Conservation (phyloP, 2,113 vertebrate genomes). For the Menidia beryllina region DNA sequence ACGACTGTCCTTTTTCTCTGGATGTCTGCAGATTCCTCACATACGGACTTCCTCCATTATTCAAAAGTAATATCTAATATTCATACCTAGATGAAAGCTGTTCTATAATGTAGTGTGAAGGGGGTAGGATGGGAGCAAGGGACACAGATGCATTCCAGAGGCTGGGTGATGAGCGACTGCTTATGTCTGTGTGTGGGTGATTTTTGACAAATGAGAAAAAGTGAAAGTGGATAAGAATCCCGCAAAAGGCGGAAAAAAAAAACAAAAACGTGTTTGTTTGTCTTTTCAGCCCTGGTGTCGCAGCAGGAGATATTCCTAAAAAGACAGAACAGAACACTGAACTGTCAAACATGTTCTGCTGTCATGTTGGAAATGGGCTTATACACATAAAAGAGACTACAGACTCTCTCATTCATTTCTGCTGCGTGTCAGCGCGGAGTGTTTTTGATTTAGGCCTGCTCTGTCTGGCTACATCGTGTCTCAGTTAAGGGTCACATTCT, state of each 20-base stretch:
- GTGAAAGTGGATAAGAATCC: not conserved
- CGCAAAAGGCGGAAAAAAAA: constrained; percentile 5
- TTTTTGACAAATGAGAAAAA: not conserved
- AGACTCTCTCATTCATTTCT: constrained; percentile 38
- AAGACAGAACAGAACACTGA: not conserved
- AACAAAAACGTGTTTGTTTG: no score
- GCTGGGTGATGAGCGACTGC: constrained; percentile 10
- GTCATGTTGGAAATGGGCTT: not conserved
- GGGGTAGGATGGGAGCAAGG: constrained; percentile 44
- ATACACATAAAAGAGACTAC: not conserved
- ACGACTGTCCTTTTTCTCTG: constrained; percentile 52
- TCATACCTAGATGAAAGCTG: constrained; percentile 80
- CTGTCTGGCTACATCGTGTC: constrained; percentile 57
- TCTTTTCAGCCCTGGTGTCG: no score
- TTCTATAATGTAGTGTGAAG: constrained; percentile 76
- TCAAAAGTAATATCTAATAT: constrained; percentile 78
- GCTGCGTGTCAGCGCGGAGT: constrained; percentile 34
- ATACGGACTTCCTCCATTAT: constrained; percentile 70
- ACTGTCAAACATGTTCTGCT: not conserved
- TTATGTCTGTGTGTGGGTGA: constrained; percentile 6
- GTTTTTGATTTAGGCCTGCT: constrained; percentile 43
- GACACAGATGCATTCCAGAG: constrained; percentile 46
- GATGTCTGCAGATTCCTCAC: constrained; percentile 71
- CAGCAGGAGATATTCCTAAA: not conserved
- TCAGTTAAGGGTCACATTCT: constrained; percentile 69